Base-by-base conservation (phyloP, 2,888 invertebrate genomes). In the Ectemnius lituratus region DNA sequence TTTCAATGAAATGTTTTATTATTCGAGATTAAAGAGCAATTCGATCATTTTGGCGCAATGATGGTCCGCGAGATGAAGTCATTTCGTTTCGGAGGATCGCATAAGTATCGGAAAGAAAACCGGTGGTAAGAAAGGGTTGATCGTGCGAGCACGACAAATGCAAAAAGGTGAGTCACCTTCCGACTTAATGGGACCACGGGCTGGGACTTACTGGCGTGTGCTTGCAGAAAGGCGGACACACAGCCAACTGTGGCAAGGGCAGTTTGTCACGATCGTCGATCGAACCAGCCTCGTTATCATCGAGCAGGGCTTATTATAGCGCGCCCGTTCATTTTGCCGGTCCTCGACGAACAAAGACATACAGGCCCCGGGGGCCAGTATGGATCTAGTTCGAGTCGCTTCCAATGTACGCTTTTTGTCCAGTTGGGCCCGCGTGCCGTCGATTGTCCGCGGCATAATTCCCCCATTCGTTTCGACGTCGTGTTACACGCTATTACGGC, bases 251-350 rank as follows among this genome's bases (percentile, higher is more conserved):
- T 18, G 28, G 8, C 46, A 6, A 4, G 62, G 37, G 77, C 71
- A 78, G 73, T 76, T 74, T 73, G 77, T 79, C 78, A 75, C 78
- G 75, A 79, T 75, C 69, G 27, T n/a, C 68, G 68, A 78, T 73
- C 75, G 46, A 27, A 16, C 3, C 49, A 64, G 20, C 13, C 76
- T 76, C 70, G 76, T 76, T 76, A 71, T 69, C 73, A 73, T 73
- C 67, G 57, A 4, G 46, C 58, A n/a, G 20, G 66, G 37, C 69
- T 49, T 47, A 47, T 4, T 28, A n/a, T 13, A 16, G 45, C 23
- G 37, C 20, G 1, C 1, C 46, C 62, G 18, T 23, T 61, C 56
- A 65, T 47, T 14, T 63, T 62, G 28, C 14, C 4, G 5, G 0
- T 23, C 45, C 0, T 13, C 16, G 13, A 47, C 18, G 60, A 63